phyloP scores from a whole-genome alignment of 2,113 vertebrate genomes.

The Leptobrachium ailaonicum region DNA sequence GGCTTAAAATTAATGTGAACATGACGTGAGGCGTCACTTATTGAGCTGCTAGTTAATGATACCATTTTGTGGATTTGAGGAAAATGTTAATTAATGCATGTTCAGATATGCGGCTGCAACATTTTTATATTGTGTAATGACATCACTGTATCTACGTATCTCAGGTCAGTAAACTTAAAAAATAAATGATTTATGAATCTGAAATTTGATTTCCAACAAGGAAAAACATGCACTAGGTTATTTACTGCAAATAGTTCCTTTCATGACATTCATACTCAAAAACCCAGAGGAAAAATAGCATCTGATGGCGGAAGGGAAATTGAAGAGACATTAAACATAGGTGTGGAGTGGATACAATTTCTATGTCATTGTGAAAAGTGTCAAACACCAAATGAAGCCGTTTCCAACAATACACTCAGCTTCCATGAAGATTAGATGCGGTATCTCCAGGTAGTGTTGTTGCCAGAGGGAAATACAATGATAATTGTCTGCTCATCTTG shows the following conservation, averaged over 20 bases:
- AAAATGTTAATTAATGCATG: no score
- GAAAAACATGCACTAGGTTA: no score
- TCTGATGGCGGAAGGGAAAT: neutral
- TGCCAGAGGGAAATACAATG: slow-evolving; percentile 35
- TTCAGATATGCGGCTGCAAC: no score
- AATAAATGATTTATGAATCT: no score
- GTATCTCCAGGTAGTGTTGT: slow-evolving; percentile 19
- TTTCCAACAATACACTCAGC: slow-evolving; percentile 28
- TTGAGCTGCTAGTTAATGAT: no score
- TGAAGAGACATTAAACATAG: neutral
- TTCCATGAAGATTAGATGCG: slow-evolving; percentile 13
- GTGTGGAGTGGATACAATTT: slow-evolving; percentile 20
- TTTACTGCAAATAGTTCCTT: neutral
- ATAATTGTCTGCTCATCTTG: slow-evolving; percentile 29
- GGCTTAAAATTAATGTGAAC: no score
- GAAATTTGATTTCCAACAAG: no score
- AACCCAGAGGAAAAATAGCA: neutral
- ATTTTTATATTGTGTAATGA: no score
- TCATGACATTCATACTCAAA: neutral
- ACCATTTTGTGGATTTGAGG: no score
- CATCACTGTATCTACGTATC: no score
- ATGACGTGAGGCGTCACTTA: no score
- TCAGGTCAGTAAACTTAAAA: no score
- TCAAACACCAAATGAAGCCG: slow-evolving; percentile 11
- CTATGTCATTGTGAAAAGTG: slow-evolving; percentile 17